A percentile compares a stretch with the other conserved stretches of the same genome.
Evolutionary conservation across 1,140 invertebrate species (phyloP).

Genomic region (Alviniconcha marisindica): DNA sequence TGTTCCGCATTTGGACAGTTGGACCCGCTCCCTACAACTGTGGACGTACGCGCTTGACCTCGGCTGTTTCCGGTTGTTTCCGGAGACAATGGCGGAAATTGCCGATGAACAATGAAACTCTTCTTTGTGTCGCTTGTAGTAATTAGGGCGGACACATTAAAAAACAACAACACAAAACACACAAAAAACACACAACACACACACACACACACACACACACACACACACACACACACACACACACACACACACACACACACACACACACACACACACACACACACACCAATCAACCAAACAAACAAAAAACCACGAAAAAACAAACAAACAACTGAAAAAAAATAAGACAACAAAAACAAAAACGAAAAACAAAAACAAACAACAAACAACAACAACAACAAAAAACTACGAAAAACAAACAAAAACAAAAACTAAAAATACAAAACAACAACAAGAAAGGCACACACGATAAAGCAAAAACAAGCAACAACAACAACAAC

Average conservation of each 20-base stretch:
- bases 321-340: not conserved
- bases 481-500: too few species aligned
- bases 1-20: too few species aligned
- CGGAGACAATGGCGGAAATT: too few species aligned
- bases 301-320: not conserved
- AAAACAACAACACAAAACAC: not conserved
- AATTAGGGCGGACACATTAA: not conserved
- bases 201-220: constrained; percentile 2
- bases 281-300: not conserved
- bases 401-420: not conserved
- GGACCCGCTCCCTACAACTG: too few species aligned
- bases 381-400: not conserved
- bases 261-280: constrained; percentile 14
- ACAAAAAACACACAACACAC: not conserved
- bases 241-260: constrained; percentile 1
- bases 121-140: too few species aligned
- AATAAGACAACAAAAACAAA: not conserved
- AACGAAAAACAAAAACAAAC: not conserved
- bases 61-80: too few species aligned
- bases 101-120: too few species aligned
- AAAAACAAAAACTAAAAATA: not conserved
- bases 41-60: too few species aligned
- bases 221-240: constrained; percentile 14
- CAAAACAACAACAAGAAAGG: not conserved
- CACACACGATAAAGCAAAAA: too few species aligned